Evolutionary conservation across 2,888 invertebrate genomes (phyloP), one percentile per base, ranked within the genome.

Genomic region (Scaptomyza cyrtandrae): DNA sequence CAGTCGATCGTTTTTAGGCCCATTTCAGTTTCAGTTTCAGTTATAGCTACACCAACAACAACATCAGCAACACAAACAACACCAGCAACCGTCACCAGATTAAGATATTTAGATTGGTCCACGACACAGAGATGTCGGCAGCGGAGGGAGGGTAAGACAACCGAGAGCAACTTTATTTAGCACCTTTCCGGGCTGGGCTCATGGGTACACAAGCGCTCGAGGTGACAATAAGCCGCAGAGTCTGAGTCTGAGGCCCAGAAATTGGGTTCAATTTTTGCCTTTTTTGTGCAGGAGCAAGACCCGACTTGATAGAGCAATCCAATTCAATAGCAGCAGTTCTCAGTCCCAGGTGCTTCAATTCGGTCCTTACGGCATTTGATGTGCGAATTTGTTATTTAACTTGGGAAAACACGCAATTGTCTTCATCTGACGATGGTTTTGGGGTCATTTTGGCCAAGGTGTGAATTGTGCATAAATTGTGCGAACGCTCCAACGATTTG

Each of bases 31-130:
- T 72, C 83, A 78, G 68, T 62, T 66, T 58, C 65, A 63, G 63
- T 63, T 70, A 55, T 53, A 61, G 45, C 43, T 29, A 16, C 84
- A 64, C 57, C 49, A 46, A 52, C 37, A 71, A 49, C 49, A 45
- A 39, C 49, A 35, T 19, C 33, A 48, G 64, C 65, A 35, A 35
- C 33, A 35, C 11, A 80, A 64, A 56, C 48, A 49, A 45, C 33
- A 33, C 10, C 31, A 71, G 50, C 53, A 46, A 35, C 80, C 53
- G 69, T 60, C 71, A 76, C 75, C 89, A 90, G 89, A 92, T 92
- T 92, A 91, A 92, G 92, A 92, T 92, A 92, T 92, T 92, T 91
- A 90, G 91, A 90, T 91, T 89, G 85, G 82, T 71, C 68, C 84
- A 75, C 78, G 61, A 66, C 77, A 58, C 37, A 33, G 53, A 55